Percentiles rank a stretch among this genome's conserved stretches.
Conservation (phyloP, 2,113 vertebrate genomes). For the Sclerurus mexicanus region DNA sequence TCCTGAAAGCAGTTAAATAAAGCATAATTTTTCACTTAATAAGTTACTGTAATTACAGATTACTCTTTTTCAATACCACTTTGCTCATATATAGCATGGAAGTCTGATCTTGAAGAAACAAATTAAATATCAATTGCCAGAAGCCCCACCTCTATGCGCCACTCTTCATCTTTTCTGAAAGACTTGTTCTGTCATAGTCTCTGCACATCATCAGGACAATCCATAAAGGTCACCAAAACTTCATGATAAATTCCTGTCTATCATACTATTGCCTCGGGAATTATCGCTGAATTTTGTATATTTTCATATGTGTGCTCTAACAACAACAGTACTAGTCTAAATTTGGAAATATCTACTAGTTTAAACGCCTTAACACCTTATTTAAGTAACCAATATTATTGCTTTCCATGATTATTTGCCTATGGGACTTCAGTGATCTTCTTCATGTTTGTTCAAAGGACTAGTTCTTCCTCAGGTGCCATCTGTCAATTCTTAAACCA, state of each 20-base stretch:
- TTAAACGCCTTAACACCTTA: neutral
- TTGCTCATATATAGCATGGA: neutral
- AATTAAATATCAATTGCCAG: neutral
- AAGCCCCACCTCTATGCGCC: neutral
- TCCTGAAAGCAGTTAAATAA: neutral
- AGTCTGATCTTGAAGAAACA: neutral
- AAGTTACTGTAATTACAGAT: slow-evolving; percentile 7
- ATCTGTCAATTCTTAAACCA: neutral
- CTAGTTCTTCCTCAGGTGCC: neutral
- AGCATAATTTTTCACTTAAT: neutral
- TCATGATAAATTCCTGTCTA: neutral
- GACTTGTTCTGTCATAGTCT: neutral
- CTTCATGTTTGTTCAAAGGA: neutral
- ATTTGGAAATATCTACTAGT: neutral
- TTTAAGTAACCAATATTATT: neutral
- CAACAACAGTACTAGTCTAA: neutral
- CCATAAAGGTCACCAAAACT: neutral
- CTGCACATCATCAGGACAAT: neutral
- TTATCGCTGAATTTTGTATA: neutral
- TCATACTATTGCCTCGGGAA: neutral
- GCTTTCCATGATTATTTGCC: neutral
- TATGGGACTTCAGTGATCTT: neutral
- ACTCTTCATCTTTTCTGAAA: neutral
- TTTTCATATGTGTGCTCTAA: neutral
- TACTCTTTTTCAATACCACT: neutral